A percentile compares a stretch with the other conserved stretches of the same genome.
Evolutionary conservation across 2,113 vertebrate species (phyloP).

Genomic region (Monopterus albus): DNA sequence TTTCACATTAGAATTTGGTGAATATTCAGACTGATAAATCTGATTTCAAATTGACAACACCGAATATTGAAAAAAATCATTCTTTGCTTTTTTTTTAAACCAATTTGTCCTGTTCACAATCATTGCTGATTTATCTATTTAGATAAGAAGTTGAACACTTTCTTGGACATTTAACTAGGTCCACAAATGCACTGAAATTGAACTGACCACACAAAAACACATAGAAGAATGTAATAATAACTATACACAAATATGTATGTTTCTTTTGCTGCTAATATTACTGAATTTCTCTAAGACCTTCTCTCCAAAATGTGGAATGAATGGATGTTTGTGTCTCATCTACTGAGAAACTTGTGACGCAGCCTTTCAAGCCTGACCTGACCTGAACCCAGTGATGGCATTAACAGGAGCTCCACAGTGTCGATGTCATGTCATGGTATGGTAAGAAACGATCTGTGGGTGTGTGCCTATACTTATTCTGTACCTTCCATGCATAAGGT

Average conservation of each 20-base stretch:
- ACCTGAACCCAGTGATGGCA: constrained; percentile 1
- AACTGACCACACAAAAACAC: not conserved
- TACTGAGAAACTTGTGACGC: not conserved
- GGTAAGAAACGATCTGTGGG: too few species aligned
- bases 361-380: not conserved
- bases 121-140: not conserved
- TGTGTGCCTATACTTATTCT: too few species aligned
- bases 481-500: too few species aligned
- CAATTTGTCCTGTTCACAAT: not conserved
- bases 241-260: too few species aligned
- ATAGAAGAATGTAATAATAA: not conserved
- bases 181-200: not conserved
- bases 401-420: not conserved
- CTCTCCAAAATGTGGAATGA: not conserved
- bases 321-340: not conserved
- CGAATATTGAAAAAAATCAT: not conserved
- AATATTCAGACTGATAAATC: too few species aligned
- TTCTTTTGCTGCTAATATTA: too few species aligned
- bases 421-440: not conserved
- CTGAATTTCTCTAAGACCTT: not conserved
- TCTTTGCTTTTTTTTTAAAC: not conserved
- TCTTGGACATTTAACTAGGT: not conserved
- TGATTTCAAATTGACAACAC: not conserved
- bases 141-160: not conserved
- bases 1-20: too few species aligned